A percentile compares a stretch with the other conserved stretches of the same genome.
Evolutionary conservation across 2,888 invertebrate genomes (phyloP).

Genomic region (Drosophila austrosaltans): DNA sequence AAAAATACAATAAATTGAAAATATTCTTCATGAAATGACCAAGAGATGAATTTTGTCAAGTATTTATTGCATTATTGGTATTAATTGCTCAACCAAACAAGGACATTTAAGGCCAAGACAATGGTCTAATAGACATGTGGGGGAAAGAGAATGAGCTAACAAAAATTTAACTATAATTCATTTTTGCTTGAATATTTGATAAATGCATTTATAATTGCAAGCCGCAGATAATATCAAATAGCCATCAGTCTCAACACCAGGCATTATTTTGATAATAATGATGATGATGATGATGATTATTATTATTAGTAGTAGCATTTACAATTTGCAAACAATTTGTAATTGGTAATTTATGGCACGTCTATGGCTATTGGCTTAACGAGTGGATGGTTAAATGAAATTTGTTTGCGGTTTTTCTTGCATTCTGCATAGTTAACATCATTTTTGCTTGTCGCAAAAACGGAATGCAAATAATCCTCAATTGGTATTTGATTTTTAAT

Average conservation of each 20-base stretch:
- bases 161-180: constrained; percentile 27
- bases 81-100: constrained; percentile 51
- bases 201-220: constrained; percentile 71
- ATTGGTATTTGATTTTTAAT: constrained; percentile 35
- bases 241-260: constrained; percentile 19
- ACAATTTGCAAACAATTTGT: constrained; percentile 46
- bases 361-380: constrained; percentile 22
- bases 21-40: not conserved
- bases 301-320: constrained; percentile 19
- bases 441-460: not conserved
- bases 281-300: not conserved
- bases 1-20: constrained; percentile 14
- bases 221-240: constrained; percentile 53
- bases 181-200: constrained; percentile 54
- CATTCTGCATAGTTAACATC: not conserved
- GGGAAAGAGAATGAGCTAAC: constrained; percentile 21
- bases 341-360: constrained; percentile 55
- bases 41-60: constrained; percentile 19
- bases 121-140: not conserved
- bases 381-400: constrained; percentile 10
- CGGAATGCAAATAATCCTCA: constrained; percentile 2
- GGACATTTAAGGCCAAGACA: not conserved
- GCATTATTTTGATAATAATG: constrained; percentile 2
- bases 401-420: constrained; percentile 1
- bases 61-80: constrained; percentile 54